phyloP scores from a whole-genome alignment of 2,797 vertebrate species.

The Masticophis lateralis region DNA sequence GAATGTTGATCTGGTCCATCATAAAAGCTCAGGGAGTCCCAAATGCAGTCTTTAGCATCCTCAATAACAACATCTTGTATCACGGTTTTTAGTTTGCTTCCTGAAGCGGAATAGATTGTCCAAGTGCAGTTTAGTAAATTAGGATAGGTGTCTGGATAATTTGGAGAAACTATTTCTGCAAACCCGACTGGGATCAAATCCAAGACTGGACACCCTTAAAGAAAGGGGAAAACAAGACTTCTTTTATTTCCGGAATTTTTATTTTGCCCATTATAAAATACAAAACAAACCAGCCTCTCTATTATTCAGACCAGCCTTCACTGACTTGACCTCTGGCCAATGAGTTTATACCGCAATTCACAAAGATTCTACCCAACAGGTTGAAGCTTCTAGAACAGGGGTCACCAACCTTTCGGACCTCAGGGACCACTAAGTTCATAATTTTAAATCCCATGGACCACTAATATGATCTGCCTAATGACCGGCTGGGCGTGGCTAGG shows the following conservation, averaged over 20 bases:
- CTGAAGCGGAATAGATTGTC: conserved; percentile 32
- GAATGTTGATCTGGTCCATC: conserved; percentile 7
- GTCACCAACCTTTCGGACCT: no score
- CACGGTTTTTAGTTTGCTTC: conserved; percentile 16
- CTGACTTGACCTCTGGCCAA: neutral
- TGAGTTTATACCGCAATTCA: neutral
- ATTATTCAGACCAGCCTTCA: neutral
- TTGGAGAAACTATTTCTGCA: conserved; percentile 22
- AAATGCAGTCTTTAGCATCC: conserved; percentile 13
- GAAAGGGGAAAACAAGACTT: neutral
- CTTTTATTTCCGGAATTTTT: neutral
- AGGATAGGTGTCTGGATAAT: conserved; percentile 25
- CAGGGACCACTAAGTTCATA: no score
- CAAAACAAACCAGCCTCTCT: neutral
- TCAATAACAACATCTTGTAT: conserved; percentile 29
- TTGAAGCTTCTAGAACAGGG: neutral
- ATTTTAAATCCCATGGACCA: no score
- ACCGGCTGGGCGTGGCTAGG: no score
- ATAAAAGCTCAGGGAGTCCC: conserved; percentile 30
- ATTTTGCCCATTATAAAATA: neutral
- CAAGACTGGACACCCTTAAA: conserved; percentile 23
- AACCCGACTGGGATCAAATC: conserved; percentile 30
- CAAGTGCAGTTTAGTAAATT: conserved; percentile 19
- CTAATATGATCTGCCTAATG: no score
- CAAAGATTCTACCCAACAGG: neutral